These are phyloP conservation scores for Abrostola triplasia DNA, from an alignment of 2,888 invertebrate species.

Conservation along the genomic window DNA sequence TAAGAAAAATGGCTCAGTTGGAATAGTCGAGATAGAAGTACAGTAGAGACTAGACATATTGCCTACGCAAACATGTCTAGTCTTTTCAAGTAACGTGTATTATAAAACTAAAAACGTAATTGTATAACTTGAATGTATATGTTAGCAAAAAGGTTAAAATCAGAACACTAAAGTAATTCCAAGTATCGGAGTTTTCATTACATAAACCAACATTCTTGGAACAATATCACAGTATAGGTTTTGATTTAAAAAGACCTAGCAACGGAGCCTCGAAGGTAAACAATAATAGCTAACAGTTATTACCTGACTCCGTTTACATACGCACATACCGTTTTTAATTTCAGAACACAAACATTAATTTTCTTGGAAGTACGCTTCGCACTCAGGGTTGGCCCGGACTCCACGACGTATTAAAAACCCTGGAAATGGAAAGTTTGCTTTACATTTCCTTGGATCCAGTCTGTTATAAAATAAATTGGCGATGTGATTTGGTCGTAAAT, in stretches of 20 bases:
- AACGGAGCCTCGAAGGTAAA: background rate
- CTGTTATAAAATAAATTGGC: slow-evolving; percentile 47
- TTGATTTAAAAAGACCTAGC: slow-evolving; percentile 21
- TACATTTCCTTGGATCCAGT: slow-evolving; percentile 41
- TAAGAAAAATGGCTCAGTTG: no score
- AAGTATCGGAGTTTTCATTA: background rate
- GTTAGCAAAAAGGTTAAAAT: slow-evolving; percentile 12
- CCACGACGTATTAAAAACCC: slow-evolving; percentile 37
- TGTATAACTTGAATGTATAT: no score
- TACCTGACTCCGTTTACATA: slow-evolving; percentile 8
- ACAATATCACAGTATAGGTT: slow-evolving; percentile 5
- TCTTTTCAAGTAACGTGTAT: background rate
- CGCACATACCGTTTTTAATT: slow-evolving; percentile 71
- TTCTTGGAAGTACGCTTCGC: slow-evolving; percentile 58
- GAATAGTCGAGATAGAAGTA: no score
- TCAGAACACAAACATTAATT: slow-evolving; percentile 82
- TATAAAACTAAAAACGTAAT: no score
- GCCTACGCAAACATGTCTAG: background rate
- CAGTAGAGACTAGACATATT: no score
- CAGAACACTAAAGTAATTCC: slow-evolving; percentile 27
- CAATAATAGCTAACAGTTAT: slow-evolving; percentile 10
- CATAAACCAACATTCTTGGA: slow-evolving; percentile 1
- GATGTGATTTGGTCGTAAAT: slow-evolving; percentile 21
- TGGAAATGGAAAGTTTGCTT: slow-evolving; percentile 57
- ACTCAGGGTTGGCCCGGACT: slow-evolving; percentile 15